These are phyloP conservation scores for Amphilophus citrinellus DNA, from an alignment of 2,113 vertebrate genomes.

Conservation along the genomic window DNA sequence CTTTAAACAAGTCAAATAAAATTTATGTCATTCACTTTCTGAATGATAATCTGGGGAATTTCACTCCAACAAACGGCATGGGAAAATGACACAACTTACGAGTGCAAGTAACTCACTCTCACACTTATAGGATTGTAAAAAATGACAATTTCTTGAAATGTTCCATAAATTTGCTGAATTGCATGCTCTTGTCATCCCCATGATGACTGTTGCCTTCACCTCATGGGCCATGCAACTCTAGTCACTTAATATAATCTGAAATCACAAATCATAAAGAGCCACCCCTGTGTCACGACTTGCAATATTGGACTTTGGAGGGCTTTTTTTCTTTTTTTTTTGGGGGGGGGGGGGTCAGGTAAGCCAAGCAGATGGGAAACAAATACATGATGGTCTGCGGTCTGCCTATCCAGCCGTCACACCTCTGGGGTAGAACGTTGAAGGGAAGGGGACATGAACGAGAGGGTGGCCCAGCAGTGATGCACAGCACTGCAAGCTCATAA, in stretches of 20 bases:
- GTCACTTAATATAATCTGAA: slow-evolving; percentile 93
- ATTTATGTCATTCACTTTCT: slow-evolving; percentile 79
- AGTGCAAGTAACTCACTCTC: slow-evolving; percentile 90
- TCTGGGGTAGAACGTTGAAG: slow-evolving; percentile 35
- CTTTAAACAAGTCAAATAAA: slow-evolving; percentile 84
- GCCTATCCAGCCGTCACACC: slow-evolving; percentile 81
- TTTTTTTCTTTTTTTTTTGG: slow-evolving; percentile 69
- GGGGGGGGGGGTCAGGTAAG: slow-evolving; percentile 60
- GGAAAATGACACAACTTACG: slow-evolving; percentile 90
- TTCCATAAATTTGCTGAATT: slow-evolving; percentile 94
- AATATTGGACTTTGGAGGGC: slow-evolving; percentile 85
- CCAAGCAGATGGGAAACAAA: slow-evolving; percentile 87
- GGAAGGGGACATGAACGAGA: slow-evolving; percentile 48
- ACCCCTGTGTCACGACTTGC: slow-evolving; percentile 79
- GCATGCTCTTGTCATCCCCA: slow-evolving; percentile 83
- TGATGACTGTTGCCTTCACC: slow-evolving; percentile 90
- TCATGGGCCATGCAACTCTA: slow-evolving; percentile 84
- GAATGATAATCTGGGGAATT: slow-evolving; percentile 82
- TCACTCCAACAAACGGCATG: slow-evolving; percentile 87
- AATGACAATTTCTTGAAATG: slow-evolving; percentile 92
- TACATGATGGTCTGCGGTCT: slow-evolving; percentile 85
- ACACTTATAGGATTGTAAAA: slow-evolving; percentile 97
- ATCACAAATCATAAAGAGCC: slow-evolving; percentile 92
- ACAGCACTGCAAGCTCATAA: slow-evolving; percentile 90
- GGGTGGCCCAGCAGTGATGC: slow-evolving; percentile 83